Conservation (phyloP, 1,140 invertebrate species). For the Drosophila ogumai region DNA sequence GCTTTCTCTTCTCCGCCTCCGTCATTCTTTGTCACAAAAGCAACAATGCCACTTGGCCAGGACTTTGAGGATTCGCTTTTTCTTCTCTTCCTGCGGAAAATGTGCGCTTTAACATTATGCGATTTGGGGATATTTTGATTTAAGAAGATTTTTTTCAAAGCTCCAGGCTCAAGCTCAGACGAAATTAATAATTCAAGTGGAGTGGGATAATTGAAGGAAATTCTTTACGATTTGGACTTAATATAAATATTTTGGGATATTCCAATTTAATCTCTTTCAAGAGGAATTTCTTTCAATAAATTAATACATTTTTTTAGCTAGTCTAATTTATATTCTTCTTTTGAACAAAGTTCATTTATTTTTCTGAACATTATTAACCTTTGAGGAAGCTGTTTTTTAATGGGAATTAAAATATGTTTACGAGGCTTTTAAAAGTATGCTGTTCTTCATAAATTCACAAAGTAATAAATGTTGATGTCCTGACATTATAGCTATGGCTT, state of each 20-base stretch:
- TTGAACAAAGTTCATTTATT: background rate
- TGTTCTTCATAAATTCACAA: background rate
- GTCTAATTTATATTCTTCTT: background rate
- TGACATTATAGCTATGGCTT: background rate
- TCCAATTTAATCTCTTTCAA: background rate
- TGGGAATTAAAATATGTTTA: background rate
- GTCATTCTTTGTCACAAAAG: constrained; percentile 17
- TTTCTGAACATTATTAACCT: background rate
- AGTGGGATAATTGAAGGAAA: background rate
- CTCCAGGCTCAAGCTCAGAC: constrained; percentile 6
- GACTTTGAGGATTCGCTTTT: constrained; percentile 19
- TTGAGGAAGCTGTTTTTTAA: background rate
- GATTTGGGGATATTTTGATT: constrained; percentile 6
- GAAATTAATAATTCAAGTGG: constrained; percentile 2
- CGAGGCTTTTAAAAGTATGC: background rate
- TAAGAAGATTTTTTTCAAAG: constrained; percentile 19
- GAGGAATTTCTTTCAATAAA: background rate
- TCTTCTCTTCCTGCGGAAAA: background rate
- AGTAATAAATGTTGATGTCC: constrained; percentile 1
- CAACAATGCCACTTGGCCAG: constrained; percentile 19
- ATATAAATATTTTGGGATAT: background rate
- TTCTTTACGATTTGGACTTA: background rate
- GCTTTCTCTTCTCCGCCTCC: background rate
- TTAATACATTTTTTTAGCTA: too few species aligned
- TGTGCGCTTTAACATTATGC: constrained; percentile 27